A percentile compares a stretch with the other conserved stretches of the same genome.
phyloP scores from a whole-genome alignment of 2,113 vertebrate species.

The Tachuris rubrigastra region DNA sequence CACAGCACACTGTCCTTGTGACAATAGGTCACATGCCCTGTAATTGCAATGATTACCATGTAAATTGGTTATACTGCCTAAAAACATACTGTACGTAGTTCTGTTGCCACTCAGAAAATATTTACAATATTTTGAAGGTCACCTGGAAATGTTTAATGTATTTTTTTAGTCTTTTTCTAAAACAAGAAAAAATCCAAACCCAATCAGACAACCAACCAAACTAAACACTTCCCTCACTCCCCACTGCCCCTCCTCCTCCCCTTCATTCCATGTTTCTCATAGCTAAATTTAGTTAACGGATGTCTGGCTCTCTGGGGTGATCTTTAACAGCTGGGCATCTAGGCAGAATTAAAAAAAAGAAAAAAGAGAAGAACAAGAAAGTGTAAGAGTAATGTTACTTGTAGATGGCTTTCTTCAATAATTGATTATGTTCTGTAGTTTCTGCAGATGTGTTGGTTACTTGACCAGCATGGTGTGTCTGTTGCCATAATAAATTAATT shows the following conservation, averaged over 20 bases:
- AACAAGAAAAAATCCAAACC: not conserved
- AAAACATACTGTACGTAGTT: not conserved
- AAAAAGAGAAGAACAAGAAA: not conserved
- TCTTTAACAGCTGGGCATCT: not conserved
- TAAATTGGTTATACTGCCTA: not conserved
- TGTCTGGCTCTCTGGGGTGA: not conserved
- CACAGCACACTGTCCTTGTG: not conserved
- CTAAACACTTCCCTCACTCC: fast-evolving
- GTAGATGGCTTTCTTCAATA: conserved; percentile 64
- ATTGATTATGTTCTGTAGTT: conserved; percentile 70
- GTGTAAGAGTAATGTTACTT: conserved; percentile 16
- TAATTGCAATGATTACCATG: not conserved
- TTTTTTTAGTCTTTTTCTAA: not conserved
- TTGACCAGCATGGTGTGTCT: conserved; percentile 48
- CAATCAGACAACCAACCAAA: not conserved
- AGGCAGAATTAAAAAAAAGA: not conserved
- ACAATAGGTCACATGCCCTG: not conserved
- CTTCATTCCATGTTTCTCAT: not conserved
- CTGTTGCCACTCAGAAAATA: not conserved
- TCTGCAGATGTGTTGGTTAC: conserved; percentile 45
- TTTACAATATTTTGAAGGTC: not conserved
- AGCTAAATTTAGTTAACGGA: conserved; percentile 9
- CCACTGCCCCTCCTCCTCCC: fast-evolving
- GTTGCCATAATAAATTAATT: conserved; percentile 73
- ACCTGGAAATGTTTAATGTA: not conserved